Base-by-base conservation (phyloP, 1,140 invertebrate genomes). In the Pseudobourletiella spinata region DNA sequence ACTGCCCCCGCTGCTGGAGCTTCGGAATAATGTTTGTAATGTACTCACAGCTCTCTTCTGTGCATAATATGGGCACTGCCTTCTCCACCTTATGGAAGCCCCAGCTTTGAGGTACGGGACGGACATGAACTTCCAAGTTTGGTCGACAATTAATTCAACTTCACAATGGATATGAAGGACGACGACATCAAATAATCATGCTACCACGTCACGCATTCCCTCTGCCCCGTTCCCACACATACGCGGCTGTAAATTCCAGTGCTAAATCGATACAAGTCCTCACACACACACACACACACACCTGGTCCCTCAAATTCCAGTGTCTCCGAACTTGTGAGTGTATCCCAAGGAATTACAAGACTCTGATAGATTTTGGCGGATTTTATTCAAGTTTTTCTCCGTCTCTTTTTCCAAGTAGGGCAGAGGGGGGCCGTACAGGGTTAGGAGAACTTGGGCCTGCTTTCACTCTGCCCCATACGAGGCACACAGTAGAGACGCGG, bases 131-230 rank as follows among this genome's bases (percentile, higher is more conserved):
- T 39, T 39, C 16, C 11, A 52, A 18, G 50, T 52, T 52, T 52
- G 50, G 29, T 52, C 50, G 50, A 52, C 50, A 52, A 52, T 52
- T 52, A 52, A 52, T 52, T 26, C 3, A 26, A 52, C 11, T 20
- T 52, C 25, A 20, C 11, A 15, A 52, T 18, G 15, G 50, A 52
- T 52, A 24, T 52, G 50, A 52, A 52, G 50, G 50, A 52, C 50
- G 50, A 52, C 50, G 25, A 26, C 50, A 52, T 52, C 15, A 52
- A 52, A 52, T 52, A 52, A 26, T 52, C 50, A 52, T 52, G 18
- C 26, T 22, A 18, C 3, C 15, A 48, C 46, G 46, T 48, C 46
- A 48, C 46, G 46, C 46, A 48, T 48, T 18, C 4, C 46, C 6
- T 4, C n/a, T 18, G 16, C 46, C 6, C 6, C n/a, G n/a, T 39